Conservation (phyloP, 2,888 invertebrate genomes). For the Eremobia ochroleuca region DNA sequence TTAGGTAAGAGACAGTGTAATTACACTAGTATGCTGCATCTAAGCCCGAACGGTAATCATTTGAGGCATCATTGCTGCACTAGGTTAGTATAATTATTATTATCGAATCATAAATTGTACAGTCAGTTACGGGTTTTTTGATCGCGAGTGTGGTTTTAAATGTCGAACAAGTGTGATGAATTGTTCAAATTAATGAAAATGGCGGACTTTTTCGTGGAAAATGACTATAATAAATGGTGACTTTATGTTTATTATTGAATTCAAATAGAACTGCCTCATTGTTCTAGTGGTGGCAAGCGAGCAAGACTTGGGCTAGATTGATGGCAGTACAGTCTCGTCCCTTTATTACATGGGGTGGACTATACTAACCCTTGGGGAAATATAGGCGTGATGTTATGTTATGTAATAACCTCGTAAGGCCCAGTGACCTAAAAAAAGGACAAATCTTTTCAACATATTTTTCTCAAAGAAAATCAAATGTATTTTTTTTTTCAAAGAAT, state of each 20-base stretch:
- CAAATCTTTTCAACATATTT: too few species aligned
- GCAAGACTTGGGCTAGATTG: too few species aligned
- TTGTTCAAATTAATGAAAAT: neutral
- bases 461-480: too few species aligned
- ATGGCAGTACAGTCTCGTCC: too few species aligned
- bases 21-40: slow-evolving; percentile 70
- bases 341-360: too few species aligned
- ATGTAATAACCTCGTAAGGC: too few species aligned
- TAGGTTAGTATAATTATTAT: slow-evolving; percentile 14
- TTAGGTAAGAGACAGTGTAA: slow-evolving; percentile 77
- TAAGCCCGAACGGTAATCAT: slow-evolving; percentile 82
- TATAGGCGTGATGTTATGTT: neutral
- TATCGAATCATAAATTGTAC: too few species aligned
- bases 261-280: neutral
- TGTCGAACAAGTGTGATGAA: neutral
- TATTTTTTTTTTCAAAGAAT: too few species aligned
- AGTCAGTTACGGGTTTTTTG: slow-evolving; percentile 29
- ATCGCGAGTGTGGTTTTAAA: slow-evolving; percentile 6
- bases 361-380: neutral
- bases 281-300: neutral
- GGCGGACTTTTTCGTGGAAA: neutral
- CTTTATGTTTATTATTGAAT: neutral
- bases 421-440: too few species aligned
- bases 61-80: slow-evolving; percentile 60
- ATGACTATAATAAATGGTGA: too few species aligned